Base-by-base conservation (phyloP, 2,888 invertebrate species). In the Chymomyza amoena region DNA sequence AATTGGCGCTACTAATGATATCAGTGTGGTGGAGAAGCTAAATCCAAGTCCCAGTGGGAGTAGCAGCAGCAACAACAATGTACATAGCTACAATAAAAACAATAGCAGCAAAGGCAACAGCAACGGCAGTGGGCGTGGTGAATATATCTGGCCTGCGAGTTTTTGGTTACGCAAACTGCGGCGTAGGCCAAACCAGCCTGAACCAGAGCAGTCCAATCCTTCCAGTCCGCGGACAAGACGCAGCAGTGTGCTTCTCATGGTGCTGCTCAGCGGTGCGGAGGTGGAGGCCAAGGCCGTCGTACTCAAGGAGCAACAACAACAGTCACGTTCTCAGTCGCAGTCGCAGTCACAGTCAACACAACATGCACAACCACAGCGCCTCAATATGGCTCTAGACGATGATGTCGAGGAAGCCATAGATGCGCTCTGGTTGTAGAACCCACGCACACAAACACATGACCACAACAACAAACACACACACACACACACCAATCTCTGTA, bases 91-190 rank as follows among this genome's bases (percentile, higher is more conserved):
- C 57, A 69, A 25, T 36, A 39, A 20, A 32, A 45, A 9, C 5
- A 65, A 28, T 60, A 28, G 16, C 15, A 25, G 32, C 4, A 18
- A 18, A 20, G 45, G 32, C 16, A 20, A 16, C 25, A 52, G 16
- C 39, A 59, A 9, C 36, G n/a, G 74, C 64, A 84, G 84, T 32
- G 84, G 84, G 13, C 79, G 81, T 61, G 76, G 84, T 32, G 84
- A 78, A 64, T 80, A 71, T 62, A 83, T 79, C 64, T 80, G 90
- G 73, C 78, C 91, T 36, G 83, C 79, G 50, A 87, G 78, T 64
- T 81, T 88, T 15, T 80, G 84, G 84, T 59, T 89, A 45, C 84
- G 89, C 61, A 89, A 82, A 69, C 57, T 90, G 66, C 86, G 87
- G 18, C 73, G 75, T 52, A 81, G 69, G 61, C 61, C 69, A 20